Evolutionary conservation across 2,113 vertebrate genomes (phyloP).

Genomic region (Bubo blakistoni): DNA sequence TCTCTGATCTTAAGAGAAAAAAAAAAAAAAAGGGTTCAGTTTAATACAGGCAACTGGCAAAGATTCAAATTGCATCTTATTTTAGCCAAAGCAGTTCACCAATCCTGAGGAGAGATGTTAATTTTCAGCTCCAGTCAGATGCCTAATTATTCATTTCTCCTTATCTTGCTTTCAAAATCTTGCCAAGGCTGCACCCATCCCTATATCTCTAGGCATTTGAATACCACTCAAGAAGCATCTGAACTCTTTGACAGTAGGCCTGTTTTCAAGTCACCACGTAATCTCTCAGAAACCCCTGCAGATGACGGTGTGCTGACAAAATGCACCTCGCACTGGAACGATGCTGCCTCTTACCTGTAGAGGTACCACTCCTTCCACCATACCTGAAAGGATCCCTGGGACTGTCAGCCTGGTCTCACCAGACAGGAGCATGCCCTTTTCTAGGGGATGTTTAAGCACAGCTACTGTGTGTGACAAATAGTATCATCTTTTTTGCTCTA

Average conservation of each 20-base stretch:
- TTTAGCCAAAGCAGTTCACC: slow-evolving; percentile 52
- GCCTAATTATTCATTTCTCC: slow-evolving; percentile 38
- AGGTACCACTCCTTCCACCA: neutral
- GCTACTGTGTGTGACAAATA: neutral
- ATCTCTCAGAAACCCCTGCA: slow-evolving; percentile 29
- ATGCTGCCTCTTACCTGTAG: slow-evolving; percentile 36
- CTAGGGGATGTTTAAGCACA: neutral
- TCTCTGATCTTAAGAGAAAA: slow-evolving; percentile 12
- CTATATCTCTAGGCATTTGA: slow-evolving; percentile 33
- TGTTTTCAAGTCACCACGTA: neutral
- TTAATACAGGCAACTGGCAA: slow-evolving; percentile 52
- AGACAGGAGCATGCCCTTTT: neutral
- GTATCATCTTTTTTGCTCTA: neutral
- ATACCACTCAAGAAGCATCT: neutral
- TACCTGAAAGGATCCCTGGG: neutral
- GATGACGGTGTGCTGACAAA: neutral
- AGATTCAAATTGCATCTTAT: slow-evolving; percentile 44
- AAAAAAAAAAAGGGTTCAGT: neutral
- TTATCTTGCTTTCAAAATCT: slow-evolving; percentile 56
- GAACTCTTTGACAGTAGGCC: neutral
- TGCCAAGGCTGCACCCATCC: slow-evolving; percentile 56
- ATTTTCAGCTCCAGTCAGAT: slow-evolving; percentile 47
- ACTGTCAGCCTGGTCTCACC: neutral
- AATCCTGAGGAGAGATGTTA: slow-evolving; percentile 37
- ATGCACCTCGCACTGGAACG: neutral